A percentile compares a stretch with the other conserved stretches of the same genome.
These are phyloP conservation scores for Molossus molossus DNA, from an alignment of 2,797 vertebrate species.

Conservation along the genomic window DNA sequence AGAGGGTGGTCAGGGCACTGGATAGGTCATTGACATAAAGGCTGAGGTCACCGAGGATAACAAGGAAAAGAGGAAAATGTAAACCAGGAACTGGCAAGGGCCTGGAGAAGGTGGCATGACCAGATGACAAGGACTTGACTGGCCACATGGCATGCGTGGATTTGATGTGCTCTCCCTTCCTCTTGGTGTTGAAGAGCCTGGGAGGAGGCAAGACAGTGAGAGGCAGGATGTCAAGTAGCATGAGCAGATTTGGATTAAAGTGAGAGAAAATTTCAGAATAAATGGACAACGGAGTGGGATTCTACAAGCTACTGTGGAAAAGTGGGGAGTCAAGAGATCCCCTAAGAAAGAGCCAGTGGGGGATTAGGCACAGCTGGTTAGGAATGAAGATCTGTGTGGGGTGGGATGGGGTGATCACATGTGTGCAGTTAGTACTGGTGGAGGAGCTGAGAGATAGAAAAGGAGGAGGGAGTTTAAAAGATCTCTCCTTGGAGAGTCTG, in stretches of 20 bases:
- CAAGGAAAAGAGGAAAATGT: constrained; percentile 47
- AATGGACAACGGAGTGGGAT: not conserved
- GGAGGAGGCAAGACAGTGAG: not conserved
- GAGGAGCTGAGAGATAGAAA: not conserved
- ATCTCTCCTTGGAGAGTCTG: not conserved
- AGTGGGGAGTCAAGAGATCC: not conserved
- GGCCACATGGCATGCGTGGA: not conserved
- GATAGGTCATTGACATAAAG: constrained; percentile 47
- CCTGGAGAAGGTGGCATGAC: not conserved
- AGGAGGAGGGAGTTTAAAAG: not conserved
- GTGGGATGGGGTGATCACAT: too few relatives aligned
- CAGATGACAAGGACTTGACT: not conserved
- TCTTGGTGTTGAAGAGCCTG: not conserved
- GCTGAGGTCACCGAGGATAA: constrained; percentile 46
- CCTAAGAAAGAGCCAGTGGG: not conserved
- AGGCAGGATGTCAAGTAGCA: not conserved
- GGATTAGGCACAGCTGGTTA: not conserved
- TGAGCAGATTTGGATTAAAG: not conserved
- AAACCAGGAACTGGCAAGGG: not conserved
- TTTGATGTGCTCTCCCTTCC: not conserved
- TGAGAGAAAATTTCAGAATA: not conserved
- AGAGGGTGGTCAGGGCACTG: not conserved
- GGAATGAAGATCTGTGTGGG: not conserved
- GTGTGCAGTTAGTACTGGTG: fast-evolving
- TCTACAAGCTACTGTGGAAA: not conserved